Conservation (phyloP, 1,140 invertebrate species). For the Achroia grisella region DNA sequence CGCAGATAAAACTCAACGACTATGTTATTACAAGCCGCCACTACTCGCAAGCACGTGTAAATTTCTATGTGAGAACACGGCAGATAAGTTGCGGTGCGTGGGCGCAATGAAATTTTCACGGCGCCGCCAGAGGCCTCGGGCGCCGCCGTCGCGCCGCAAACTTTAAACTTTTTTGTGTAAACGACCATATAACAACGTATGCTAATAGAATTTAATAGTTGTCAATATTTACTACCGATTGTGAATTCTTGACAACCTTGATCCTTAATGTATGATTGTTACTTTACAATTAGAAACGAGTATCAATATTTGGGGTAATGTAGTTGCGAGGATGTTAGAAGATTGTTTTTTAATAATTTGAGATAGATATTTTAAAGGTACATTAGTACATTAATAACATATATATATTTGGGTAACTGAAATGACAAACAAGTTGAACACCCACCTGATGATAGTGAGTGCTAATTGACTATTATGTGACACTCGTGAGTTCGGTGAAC, state of each 20-base stretch:
- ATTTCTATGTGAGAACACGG: slow-evolving; percentile 62
- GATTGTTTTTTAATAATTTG: too few relatives aligned
- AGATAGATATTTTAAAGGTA: too few relatives aligned
- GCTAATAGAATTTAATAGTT: slow-evolving; percentile 3
- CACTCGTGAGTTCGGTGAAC: too few relatives aligned
- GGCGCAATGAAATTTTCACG: slow-evolving; percentile 42
- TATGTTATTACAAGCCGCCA: slow-evolving; percentile 53
- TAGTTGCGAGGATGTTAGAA: too few relatives aligned
- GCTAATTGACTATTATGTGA: too few relatives aligned
- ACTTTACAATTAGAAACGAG: too few relatives aligned
- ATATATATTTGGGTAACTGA: too few relatives aligned
- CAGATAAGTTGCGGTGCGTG: slow-evolving; percentile 51
- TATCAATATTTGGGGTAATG: too few relatives aligned
- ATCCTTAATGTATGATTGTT: too few relatives aligned
- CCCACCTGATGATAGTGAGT: too few relatives aligned
- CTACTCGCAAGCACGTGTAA: slow-evolving; percentile 65
- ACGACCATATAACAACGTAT: slow-evolving; percentile 5
- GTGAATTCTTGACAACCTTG: neutral
- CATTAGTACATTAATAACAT: too few relatives aligned
- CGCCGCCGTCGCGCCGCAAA: slow-evolving; percentile 18
- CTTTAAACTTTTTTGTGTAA: slow-evolving; percentile 22
- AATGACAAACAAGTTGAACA: too few relatives aligned
- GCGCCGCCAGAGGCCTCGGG: slow-evolving; percentile 25
- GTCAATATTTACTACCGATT: neutral
- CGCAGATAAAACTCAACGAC: slow-evolving; percentile 60